These are phyloP conservation scores for Phaonia tiefii DNA, from an alignment of 2,888 invertebrate species.

Conservation along the genomic window DNA sequence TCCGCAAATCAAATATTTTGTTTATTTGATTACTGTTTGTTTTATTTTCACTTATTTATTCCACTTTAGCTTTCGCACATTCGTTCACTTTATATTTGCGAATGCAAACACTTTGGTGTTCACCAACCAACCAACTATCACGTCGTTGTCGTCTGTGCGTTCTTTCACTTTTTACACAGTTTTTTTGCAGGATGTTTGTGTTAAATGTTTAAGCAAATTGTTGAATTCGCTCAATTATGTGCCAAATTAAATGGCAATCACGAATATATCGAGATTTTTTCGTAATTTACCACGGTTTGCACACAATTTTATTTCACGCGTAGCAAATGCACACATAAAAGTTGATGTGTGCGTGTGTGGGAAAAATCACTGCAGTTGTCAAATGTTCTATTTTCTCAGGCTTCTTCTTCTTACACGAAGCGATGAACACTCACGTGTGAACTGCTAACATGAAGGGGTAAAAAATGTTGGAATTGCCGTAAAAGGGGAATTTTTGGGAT, in stretches of 20 bases:
- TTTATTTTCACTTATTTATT: slow-evolving; percentile 3
- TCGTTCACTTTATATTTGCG: slow-evolving; percentile 42
- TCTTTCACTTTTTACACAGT: slow-evolving; percentile 16
- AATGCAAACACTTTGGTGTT: not conserved
- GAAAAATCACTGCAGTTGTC: slow-evolving; percentile 58
- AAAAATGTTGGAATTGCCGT: no score
- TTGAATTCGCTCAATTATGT: slow-evolving; percentile 34
- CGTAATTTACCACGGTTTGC: not conserved
- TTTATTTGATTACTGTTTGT: not conserved
- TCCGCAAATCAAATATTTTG: slow-evolving; percentile 4
- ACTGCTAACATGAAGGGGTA: no score
- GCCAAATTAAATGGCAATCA: slow-evolving; percentile 55
- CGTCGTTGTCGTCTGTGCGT: no score
- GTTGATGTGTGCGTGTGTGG: slow-evolving; percentile 32
- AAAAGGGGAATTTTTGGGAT: no score
- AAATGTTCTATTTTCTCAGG: no score
- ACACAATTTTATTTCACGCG: slow-evolving; percentile 37
- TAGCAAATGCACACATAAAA: slow-evolving; percentile 61
- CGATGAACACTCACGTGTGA: no score
- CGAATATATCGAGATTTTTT: slow-evolving; percentile 27
- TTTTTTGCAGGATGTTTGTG: not conserved
- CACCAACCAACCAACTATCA: no score
- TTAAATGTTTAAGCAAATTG: slow-evolving; percentile 36
- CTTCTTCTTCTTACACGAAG: no score
- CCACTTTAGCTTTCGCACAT: slow-evolving; percentile 6